Evolutionary conservation across 1,140 invertebrate species (phyloP).

Genomic region (Archivesica marissinica): DNA sequence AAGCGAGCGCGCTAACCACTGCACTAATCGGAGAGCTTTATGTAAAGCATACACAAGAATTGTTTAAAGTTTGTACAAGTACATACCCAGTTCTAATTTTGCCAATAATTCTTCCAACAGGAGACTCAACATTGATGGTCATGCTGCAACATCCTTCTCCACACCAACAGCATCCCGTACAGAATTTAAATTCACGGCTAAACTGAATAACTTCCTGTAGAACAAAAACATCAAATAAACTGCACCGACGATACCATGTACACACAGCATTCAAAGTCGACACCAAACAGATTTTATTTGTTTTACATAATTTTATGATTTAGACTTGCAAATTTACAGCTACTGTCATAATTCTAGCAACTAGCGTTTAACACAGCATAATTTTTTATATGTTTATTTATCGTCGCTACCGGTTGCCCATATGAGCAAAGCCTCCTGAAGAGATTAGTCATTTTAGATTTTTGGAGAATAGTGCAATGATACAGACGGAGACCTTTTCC

Average conservation of each 20-base stretch:
- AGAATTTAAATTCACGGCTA: slow-evolving; percentile 78
- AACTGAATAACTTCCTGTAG: slow-evolving; percentile 78
- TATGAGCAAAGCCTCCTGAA: too few relatives aligned
- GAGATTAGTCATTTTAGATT: too few relatives aligned
- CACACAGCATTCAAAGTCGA: not conserved
- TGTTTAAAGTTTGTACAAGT: not conserved
- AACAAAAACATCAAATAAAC: not conserved
- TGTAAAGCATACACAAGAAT: not conserved
- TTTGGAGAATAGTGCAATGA: too few relatives aligned
- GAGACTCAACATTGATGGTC: slow-evolving; percentile 73
- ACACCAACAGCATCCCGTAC: slow-evolving; percentile 78
- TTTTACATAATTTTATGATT: not conserved
- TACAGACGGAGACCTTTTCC: too few relatives aligned
- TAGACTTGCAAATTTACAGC: not conserved
- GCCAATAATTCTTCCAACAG: slow-evolving; percentile 75
- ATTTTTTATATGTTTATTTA: not conserved
- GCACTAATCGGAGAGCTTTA: too few relatives aligned
- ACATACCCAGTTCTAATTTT: slow-evolving; percentile 74
- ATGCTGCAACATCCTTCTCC: slow-evolving; percentile 73
- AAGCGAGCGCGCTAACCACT: too few relatives aligned
- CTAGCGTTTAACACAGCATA: not conserved
- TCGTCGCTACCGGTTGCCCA: too few relatives aligned
- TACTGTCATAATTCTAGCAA: not conserved
- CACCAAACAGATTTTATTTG: not conserved
- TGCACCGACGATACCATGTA: not conserved